These are phyloP conservation scores for Tiliacea aurago DNA, from an alignment of 2,888 invertebrate species.

Conservation along the genomic window DNA sequence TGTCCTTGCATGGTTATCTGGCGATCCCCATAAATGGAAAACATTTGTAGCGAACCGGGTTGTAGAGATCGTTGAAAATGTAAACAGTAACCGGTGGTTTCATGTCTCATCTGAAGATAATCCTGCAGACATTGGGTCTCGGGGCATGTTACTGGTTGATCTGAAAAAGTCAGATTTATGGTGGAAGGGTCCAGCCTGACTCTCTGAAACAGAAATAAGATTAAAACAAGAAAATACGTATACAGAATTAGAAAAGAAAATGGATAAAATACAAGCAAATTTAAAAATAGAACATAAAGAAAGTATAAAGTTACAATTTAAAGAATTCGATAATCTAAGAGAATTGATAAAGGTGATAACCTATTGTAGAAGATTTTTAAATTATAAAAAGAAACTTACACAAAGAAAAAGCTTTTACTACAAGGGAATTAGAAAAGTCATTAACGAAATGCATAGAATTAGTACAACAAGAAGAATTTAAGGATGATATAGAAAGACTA, in stretches of 20 bases:
- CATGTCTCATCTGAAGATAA: conserved; percentile 1
- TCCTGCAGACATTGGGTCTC: conserved; percentile 6
- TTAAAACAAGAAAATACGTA: neutral
- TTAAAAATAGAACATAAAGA: neutral
- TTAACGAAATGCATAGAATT: too few relatives aligned
- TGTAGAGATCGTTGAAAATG: neutral
- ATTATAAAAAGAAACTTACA: too few relatives aligned
- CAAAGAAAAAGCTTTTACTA: too few relatives aligned
- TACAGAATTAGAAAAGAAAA: conserved; percentile 2
- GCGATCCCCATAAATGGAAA: conserved; percentile 3
- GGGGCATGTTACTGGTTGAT: neutral
- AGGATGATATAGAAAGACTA: too few relatives aligned
- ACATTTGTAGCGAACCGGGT: neutral
- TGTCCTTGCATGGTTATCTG: neutral
- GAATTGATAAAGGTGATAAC: neutral
- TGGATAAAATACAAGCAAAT: neutral
- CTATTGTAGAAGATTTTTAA: neutral
- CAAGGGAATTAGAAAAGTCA: too few relatives aligned
- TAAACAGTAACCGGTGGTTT: neutral
- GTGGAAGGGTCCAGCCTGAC: neutral
- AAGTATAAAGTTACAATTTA: neutral
- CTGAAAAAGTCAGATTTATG: neutral
- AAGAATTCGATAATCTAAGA: neutral
- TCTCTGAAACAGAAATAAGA: neutral
- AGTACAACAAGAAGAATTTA: too few relatives aligned